phyloP scores from a whole-genome alignment of 1,140 invertebrate species.

The Drosophila kohkoa region DNA sequence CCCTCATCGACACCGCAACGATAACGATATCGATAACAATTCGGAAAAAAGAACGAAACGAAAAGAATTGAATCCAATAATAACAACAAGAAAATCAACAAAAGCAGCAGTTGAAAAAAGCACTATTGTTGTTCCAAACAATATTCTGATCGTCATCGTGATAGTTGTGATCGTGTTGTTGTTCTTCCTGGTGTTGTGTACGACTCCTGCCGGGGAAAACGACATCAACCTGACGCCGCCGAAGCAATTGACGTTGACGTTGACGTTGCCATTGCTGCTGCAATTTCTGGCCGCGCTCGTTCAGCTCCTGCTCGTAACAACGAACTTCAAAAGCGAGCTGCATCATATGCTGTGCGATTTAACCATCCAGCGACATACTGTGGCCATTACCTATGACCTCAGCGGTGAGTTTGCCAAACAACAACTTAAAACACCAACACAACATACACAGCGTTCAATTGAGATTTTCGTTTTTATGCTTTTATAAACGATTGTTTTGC shows the following conservation, averaged over 20 bases:
- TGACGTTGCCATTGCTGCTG: constrained; percentile 44
- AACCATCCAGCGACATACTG: constrained; percentile 62
- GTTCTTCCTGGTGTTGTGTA: constrained; percentile 37
- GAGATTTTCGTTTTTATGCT: background rate
- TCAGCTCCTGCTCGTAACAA: constrained; percentile 60
- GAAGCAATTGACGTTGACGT: constrained; percentile 52
- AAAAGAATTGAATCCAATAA: constrained; percentile 18
- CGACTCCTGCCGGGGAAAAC: constrained; percentile 38
- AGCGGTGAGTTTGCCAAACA: constrained; percentile 50
- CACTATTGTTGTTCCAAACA: background rate
- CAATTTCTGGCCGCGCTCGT: constrained; percentile 55
- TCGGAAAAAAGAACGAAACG: constrained; percentile 25
- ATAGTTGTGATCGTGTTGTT: background rate
- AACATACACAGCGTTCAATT: constrained; percentile 3
- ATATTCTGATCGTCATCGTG: background rate
- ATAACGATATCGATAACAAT: constrained; percentile 2
- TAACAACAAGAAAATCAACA: background rate
- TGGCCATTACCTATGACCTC: constrained; percentile 66
- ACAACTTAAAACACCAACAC: background rate
- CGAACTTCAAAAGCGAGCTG: constrained; percentile 57
- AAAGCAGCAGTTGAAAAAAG: background rate
- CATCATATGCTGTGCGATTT: constrained; percentile 67
- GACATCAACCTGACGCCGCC: constrained; percentile 63
- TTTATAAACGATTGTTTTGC: too few relatives aligned
- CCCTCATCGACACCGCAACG: background rate